A percentile compares a stretch with the other conserved stretches of the same genome.
Evolutionary conservation across 1,140 invertebrate genomes (phyloP).

Genomic region (Halotydeus destructor): DNA sequence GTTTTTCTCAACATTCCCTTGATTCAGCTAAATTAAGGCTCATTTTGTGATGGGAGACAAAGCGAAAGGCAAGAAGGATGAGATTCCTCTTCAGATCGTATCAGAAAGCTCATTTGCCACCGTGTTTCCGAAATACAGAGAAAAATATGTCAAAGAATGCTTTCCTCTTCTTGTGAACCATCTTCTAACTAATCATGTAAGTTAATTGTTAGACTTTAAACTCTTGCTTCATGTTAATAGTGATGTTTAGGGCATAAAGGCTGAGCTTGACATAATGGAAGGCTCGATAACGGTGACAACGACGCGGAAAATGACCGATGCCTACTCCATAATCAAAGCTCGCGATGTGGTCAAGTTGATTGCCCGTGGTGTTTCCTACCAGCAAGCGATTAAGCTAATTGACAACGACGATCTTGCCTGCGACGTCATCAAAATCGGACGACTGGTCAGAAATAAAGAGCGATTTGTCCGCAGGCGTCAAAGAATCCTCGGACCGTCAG

Average conservation of each 20-base stretch:
- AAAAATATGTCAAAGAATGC: conserved; percentile 84
- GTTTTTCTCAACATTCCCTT: background rate
- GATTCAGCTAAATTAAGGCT: conserved; percentile 46
- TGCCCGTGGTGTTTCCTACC: conserved; percentile 85
- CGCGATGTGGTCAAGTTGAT: conserved; percentile 87
- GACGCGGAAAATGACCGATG: conserved; percentile 95
- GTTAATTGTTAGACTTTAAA: background rate
- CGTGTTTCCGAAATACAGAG: conserved; percentile 74
- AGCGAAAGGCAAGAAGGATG: conserved; percentile 63
- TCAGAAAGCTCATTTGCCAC: conserved; percentile 58
- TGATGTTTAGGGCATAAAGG: conserved; percentile 45
- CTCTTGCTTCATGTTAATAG: conserved; percentile 2
- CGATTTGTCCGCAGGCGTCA: conserved; percentile 89
- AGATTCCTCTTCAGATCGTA: conserved; percentile 64
- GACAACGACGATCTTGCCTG: conserved; percentile 76
- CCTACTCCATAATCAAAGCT: conserved; percentile 89
- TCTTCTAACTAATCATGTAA: conserved; percentile 28
- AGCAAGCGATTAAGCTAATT: conserved; percentile 44
- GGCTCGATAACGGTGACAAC: conserved; percentile 87
- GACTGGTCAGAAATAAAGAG: conserved; percentile 70
- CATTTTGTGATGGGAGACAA: no score
- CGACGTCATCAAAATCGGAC: conserved; percentile 94
- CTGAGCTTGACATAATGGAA: conserved; percentile 81
- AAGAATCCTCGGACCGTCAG: conserved; percentile 77
- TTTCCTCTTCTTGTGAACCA: conserved; percentile 88